Base-by-base conservation (phyloP, 2,113 vertebrate species). In the Neolamprologus longior region DNA sequence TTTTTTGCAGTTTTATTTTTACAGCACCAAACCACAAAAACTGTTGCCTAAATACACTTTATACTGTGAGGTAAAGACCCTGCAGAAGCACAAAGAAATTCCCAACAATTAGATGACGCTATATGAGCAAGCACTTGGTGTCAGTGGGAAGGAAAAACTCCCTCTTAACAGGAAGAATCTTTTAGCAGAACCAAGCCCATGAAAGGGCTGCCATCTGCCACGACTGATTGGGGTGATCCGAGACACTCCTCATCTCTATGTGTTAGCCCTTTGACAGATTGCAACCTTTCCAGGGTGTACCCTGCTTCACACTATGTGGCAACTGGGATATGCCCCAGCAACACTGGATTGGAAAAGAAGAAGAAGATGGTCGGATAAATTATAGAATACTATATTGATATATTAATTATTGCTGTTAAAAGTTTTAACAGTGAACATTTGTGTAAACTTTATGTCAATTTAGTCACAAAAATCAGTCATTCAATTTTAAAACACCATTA, bases 361-460 rank as follows among this genome's bases (percentile, higher is more conserved):
- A 63, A 0, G 58, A 63, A 0, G 28, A 63, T 35, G 4, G 9
- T 63, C 0, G 1, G 9, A 35, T 63, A 63, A 3, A 63, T 63
- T 63, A 63, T 35, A 0, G 58, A 63, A 63, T n/a, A 35, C 0
- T 35, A 63, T 35, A 35, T 35, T 63, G 17, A 63, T 35, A 35
- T 35, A 35, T 63, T 63, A 5, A n/a, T 35, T 63, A 11, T 63
- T 35, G 6, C 0, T 7, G 17, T 63, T 35, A 12, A 35, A 35
- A n/a, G 31, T 35, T 63, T 63, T n/a, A 35, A 0, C 0, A 63
- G 4, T 35, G 2, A 35, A 35, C 17, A 35, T 63, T 35, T 63
- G 17, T 63, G 17, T 63, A 63, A n/a, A 63, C 1, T 63, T 63
- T 35, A 63, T n/a, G 17, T 63, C 58, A 35, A n/a, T 33, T 63